phyloP scores from a whole-genome alignment of 2,888 invertebrate genomes.

The Lepeophtheirus nordmannii region DNA sequence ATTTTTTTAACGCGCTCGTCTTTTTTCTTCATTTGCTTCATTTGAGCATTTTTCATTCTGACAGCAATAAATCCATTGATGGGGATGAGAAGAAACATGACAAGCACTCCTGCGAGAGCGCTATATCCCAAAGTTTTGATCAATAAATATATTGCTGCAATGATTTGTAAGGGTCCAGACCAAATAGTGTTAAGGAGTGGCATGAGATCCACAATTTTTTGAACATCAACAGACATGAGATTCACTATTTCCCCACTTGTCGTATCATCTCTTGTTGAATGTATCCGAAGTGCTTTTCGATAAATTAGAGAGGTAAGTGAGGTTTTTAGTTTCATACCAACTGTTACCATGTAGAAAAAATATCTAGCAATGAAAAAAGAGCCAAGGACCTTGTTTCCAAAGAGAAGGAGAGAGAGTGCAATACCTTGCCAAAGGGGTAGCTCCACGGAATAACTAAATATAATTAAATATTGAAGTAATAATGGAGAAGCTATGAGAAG shows the following conservation, averaged over 20 bases:
- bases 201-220: slow-evolving; percentile 29
- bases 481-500: slow-evolving; percentile 22
- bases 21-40: slow-evolving; percentile 25
- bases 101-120: slow-evolving; percentile 32
- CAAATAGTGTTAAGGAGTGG: slow-evolving; percentile 29
- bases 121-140: slow-evolving; percentile 27
- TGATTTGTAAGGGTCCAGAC: slow-evolving; percentile 35
- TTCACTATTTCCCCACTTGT: slow-evolving; percentile 84
- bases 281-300: slow-evolving; percentile 28
- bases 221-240: slow-evolving; percentile 74
- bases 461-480: slow-evolving; percentile 14
- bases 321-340: slow-evolving; percentile 74
- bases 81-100: slow-evolving; percentile 39
- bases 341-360: slow-evolving; percentile 73
- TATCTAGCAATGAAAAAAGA: slow-evolving; percentile 73
- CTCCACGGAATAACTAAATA: background rate
- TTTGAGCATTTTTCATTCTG: slow-evolving; percentile 25
- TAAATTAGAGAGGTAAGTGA: slow-evolving; percentile 77
- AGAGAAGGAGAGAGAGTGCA: slow-evolving; percentile 56
- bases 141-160: slow-evolving; percentile 32
- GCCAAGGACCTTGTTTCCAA: slow-evolving; percentile 57
- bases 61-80: slow-evolving; percentile 30
- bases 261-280: slow-evolving; percentile 34
- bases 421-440: slow-evolving; percentile 66
- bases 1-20: slow-evolving; percentile 44